Conservation (phyloP, 2,888 invertebrate genomes). For the Tolmerus cingulatus region DNA sequence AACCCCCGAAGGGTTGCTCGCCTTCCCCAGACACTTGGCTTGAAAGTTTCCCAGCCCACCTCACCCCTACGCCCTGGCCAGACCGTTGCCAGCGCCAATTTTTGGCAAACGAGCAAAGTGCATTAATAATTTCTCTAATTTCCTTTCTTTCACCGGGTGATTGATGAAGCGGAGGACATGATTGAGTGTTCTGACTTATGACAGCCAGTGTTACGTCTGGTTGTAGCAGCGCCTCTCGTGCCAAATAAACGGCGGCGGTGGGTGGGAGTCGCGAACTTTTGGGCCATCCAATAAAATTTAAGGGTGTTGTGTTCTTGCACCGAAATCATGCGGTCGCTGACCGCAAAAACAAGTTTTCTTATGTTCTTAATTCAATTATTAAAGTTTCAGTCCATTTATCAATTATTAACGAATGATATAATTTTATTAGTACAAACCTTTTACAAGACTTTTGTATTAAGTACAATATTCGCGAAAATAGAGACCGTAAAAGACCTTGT, state of each 20-base stretch:
- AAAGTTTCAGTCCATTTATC: neutral
- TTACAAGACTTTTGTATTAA: too few relatives aligned
- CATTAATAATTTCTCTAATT: constrained; percentile 31
- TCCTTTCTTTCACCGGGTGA: constrained; percentile 13
- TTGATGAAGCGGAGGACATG: constrained; percentile 8
- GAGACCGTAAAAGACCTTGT: too few relatives aligned
- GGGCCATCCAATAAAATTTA: neutral
- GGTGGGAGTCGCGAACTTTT: neutral
- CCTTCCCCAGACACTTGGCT: neutral
- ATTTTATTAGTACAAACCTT: too few relatives aligned
- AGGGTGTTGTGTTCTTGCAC: neutral
- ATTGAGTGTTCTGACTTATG: constrained; percentile 24
- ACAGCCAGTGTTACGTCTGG: neutral
- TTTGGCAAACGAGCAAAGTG: constrained; percentile 22
- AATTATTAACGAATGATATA: too few relatives aligned
- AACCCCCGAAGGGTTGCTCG: neutral
- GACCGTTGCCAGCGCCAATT: neutral
- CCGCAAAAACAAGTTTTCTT: neutral
- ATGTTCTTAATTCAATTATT: neutral
- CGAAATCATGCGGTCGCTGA: neutral
- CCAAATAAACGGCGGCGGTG: neutral
- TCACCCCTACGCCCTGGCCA: neutral
- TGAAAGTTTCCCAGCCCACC: neutral
- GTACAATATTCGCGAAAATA: too few relatives aligned
- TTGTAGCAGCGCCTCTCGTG: neutral